Evolutionary conservation across 2,113 vertebrate genomes (phyloP), one percentile per base, ranked within the genome.

Genomic region (Megaleporinus macrocephalus): DNA sequence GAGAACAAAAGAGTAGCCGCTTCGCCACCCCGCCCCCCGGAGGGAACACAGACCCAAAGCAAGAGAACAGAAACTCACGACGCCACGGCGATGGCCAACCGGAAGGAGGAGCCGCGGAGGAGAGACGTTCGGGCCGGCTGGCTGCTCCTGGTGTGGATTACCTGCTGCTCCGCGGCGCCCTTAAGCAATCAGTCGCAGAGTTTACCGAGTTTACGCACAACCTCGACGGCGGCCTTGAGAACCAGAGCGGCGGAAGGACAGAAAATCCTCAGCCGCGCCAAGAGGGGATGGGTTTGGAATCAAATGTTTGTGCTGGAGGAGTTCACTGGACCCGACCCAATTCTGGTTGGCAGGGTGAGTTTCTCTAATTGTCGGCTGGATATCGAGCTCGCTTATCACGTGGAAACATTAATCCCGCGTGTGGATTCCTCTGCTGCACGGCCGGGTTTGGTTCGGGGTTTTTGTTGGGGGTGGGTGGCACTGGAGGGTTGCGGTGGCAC

Each of bases 231-330:
- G 88, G 93, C 91, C 92, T 94, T 94, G 85, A 93, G 44, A 41
- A 74, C 88, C 89, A 91, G 93, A 84, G 91, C 94, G 90, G 94
- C 79, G 87, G 96, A 96, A 95, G 96, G 96, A 91, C 96, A 96
- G 91, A 95, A 93, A 90, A 91, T 97, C 93, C 95, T 98, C 93
- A 97, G 94, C 90, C 96, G 98, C 83, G 96, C 96, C 93, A 99
- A 96, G 93, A 97, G 98, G 93, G 98, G 98, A 93, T 99, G 98
- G 98, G 98, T 99, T 94, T 99, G 97, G 98, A 99, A 99, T 94
- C 98, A 99, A 96, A 99, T 99, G 98, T 99, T 99, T 95, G 98
- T 99, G 88, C 90, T 99, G 93, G 98, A 99, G 94, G 98, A 99
- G 91, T 99, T 99, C 93, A 98, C 97, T 96, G 98, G 98, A 96